Evolutionary conservation across 2,113 vertebrate genomes (phyloP).

Genomic region (Oreocharis arfaki): DNA sequence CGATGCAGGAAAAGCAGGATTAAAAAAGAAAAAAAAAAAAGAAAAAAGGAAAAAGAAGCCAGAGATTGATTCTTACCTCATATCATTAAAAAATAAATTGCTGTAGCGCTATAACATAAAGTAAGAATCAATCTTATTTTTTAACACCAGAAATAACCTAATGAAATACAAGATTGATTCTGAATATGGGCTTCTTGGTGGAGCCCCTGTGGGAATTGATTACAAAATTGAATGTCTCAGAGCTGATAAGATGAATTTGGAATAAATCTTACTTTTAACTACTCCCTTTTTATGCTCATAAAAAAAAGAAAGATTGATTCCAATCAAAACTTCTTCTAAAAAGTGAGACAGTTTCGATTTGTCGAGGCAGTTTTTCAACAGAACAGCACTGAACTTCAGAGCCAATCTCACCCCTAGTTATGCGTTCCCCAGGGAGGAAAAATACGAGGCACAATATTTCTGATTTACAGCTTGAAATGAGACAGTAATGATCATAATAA

Average conservation of each 20-base stretch:
- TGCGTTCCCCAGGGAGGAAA: conserved; percentile 20
- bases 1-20: conserved; percentile 22
- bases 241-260: conserved; percentile 73
- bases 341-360: conserved; percentile 63
- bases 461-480: conserved; percentile 65
- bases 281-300: conserved; percentile 67
- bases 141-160: conserved; percentile 74
- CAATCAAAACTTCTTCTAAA: conserved; percentile 71
- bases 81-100: conserved; percentile 76
- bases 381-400: conserved; percentile 56
- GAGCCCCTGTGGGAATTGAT: conserved; percentile 69
- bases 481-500: conserved; percentile 66
- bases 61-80: conserved; percentile 73
- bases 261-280: conserved; percentile 75
- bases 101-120: conserved; percentile 70
- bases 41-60: neutral
- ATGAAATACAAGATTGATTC: conserved; percentile 74
- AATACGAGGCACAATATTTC: conserved; percentile 63
- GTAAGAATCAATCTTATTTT: conserved; percentile 76
- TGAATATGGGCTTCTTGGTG: conserved; percentile 71
- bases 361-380: conserved; percentile 55
- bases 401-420: conserved; percentile 54
- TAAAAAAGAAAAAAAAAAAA: neutral
- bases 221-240: conserved; percentile 72
- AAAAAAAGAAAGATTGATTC: conserved; percentile 68